Evolutionary conservation across 2,888 invertebrate species (phyloP).

Genomic region (Disparrhopalites patrizii): DNA sequence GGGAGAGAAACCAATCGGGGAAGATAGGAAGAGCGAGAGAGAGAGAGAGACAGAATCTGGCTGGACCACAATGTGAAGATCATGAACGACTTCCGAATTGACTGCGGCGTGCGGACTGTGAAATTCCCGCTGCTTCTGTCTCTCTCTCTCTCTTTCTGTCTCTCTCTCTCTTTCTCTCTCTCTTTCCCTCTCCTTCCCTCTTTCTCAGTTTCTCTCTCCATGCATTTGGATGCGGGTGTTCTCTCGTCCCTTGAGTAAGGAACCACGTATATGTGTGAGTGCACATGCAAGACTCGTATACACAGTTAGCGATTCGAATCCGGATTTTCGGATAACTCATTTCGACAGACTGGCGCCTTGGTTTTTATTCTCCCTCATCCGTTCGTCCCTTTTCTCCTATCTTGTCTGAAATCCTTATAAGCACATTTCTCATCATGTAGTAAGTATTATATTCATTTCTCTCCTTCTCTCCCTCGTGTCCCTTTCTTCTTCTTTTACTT

Average conservation of each 20-base stretch:
- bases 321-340: slow-evolving; percentile 49
- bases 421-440: slow-evolving; percentile 12
- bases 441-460: not conserved
- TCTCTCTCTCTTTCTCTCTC: too few species aligned
- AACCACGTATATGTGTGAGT: not conserved
- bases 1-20: not conserved
- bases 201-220: too few species aligned
- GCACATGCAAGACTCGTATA: not conserved
- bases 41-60: not conserved
- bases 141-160: too few species aligned
- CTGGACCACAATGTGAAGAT: slow-evolving; percentile 21
- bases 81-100: slow-evolving; percentile 43
- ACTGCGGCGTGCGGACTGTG: slow-evolving; percentile 30
- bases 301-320: slow-evolving; percentile 29
- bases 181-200: too few species aligned
- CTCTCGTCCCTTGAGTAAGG: not conserved
- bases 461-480: not conserved
- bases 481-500: not conserved
- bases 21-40: too few species aligned
- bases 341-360: slow-evolving; percentile 48
- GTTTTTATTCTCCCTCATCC: slow-evolving; percentile 42
- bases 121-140: slow-evolving; percentile 29
- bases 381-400: slow-evolving; percentile 33
- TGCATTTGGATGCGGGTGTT: not conserved
- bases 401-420: slow-evolving; percentile 17